These are phyloP conservation scores for Carettochelys insculpta DNA, from an alignment of 2,113 vertebrate species.

Conservation along the genomic window DNA sequence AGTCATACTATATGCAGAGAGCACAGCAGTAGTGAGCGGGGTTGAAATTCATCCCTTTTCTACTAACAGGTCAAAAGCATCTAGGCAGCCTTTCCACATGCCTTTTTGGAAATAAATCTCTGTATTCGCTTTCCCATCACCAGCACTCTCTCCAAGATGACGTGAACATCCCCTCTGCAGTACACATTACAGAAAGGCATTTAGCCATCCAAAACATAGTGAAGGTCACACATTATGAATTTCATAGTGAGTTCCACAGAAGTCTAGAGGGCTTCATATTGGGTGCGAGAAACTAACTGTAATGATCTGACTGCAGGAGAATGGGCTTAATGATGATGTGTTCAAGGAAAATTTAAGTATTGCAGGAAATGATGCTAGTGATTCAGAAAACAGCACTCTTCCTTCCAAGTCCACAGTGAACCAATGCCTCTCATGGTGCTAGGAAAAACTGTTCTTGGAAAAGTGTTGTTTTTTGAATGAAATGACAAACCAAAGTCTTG, in stretches of 20 bases:
- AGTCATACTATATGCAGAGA: neutral
- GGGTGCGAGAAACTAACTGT: neutral
- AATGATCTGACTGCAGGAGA: neutral
- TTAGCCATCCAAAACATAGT: neutral
- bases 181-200: rapidly evolving
- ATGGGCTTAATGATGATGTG: neutral
- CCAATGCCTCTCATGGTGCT: neutral
- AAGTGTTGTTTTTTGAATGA: neutral
- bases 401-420: neutral
- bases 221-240: rapidly evolving
- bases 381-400: neutral
- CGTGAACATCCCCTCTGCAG: no score
- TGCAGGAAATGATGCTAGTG: neutral
- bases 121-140: neutral
- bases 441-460: neutral
- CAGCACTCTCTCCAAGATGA: neutral
- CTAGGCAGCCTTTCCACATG: neutral
- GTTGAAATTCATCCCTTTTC: neutral
- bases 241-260: neutral
- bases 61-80: neutral
- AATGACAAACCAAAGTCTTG: neutral
- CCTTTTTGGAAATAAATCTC: neutral
- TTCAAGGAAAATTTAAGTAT: rapidly evolving
- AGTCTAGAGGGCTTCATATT: neutral
- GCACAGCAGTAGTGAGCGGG: neutral